These are phyloP conservation scores for Paralvinella palmiformis DNA, from an alignment of 1,140 invertebrate species.

Conservation along the genomic window DNA sequence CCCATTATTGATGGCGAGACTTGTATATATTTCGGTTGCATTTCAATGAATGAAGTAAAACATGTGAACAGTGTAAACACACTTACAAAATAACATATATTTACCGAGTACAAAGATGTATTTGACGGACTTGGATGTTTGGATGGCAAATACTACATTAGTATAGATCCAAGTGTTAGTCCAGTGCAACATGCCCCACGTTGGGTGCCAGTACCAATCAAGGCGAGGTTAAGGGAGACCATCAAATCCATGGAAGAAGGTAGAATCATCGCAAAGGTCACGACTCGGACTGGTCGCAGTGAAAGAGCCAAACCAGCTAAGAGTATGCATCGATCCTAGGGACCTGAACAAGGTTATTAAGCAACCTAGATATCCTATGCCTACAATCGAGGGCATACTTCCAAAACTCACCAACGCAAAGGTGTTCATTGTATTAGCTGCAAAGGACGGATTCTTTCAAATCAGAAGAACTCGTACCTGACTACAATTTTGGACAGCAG, in stretches of 20 bases:
- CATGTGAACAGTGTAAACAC: too few species aligned
- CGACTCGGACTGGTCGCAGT: conserved; percentile 23
- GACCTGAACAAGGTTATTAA: conserved; percentile 30
- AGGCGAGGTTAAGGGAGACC: background rate
- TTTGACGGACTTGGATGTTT: background rate
- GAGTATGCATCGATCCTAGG: conserved; percentile 19
- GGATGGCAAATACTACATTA: too few species aligned
- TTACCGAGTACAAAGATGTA: background rate
- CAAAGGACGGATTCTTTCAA: too few species aligned
- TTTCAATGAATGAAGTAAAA: too few species aligned
- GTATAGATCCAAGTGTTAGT: too few species aligned
- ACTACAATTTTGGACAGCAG: too few species aligned
- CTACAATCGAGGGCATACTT: background rate
- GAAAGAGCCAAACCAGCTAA: conserved; percentile 18
- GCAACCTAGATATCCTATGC: conserved; percentile 16
- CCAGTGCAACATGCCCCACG: background rate
- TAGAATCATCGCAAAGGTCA: conserved; percentile 21
- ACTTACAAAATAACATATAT: too few species aligned
- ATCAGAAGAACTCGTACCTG: too few species aligned
- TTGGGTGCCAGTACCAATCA: background rate
- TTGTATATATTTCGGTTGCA: too few species aligned
- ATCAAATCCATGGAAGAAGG: background rate
- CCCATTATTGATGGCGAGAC: too few species aligned
- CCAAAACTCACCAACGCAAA: too few species aligned
- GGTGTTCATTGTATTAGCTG: too few species aligned